Conservation (phyloP, 2,888 invertebrate genomes). For the Nomada flava region DNA sequence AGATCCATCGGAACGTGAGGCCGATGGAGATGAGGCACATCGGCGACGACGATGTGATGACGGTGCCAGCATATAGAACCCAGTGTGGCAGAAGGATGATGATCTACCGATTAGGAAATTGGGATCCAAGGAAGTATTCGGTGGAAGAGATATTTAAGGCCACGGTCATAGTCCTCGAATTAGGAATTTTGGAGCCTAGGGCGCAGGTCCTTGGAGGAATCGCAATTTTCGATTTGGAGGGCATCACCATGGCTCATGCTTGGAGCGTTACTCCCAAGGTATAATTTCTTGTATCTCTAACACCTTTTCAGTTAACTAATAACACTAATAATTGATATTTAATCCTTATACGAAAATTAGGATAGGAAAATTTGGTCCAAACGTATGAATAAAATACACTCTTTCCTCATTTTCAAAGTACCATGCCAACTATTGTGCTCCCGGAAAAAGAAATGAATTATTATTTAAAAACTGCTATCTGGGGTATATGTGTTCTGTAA, state of each 20-base stretch:
- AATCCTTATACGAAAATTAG: neutral
- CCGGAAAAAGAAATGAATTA: too few relatives aligned
- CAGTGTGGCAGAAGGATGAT: constrained; percentile 90
- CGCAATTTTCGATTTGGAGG: constrained; percentile 90
- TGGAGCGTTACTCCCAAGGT: constrained; percentile 89
- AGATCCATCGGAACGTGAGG: constrained; percentile 88
- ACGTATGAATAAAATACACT: too few relatives aligned
- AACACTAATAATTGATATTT: neutral
- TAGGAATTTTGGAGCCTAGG: constrained; percentile 90
- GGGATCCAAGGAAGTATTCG: constrained; percentile 89
- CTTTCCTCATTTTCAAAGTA: too few relatives aligned
- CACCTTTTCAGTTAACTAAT: neutral
- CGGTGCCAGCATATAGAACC: constrained; percentile 91
- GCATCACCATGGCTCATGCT: constrained; percentile 89
- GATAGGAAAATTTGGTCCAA: too few relatives aligned
- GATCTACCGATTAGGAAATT: constrained; percentile 90
- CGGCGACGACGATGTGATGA: constrained; percentile 89
- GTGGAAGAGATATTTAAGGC: constrained; percentile 90
- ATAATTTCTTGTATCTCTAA: neutral
- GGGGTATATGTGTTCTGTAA: too few relatives aligned
- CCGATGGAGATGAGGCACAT: constrained; percentile 88
- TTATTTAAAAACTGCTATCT: too few relatives aligned
- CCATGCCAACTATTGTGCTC: too few relatives aligned
- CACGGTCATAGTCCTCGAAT: constrained; percentile 89
- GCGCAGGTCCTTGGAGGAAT: constrained; percentile 92